Evolutionary conservation across 2,113 vertebrate species (phyloP).

Genomic region (Salvelinus sp.): DNA sequence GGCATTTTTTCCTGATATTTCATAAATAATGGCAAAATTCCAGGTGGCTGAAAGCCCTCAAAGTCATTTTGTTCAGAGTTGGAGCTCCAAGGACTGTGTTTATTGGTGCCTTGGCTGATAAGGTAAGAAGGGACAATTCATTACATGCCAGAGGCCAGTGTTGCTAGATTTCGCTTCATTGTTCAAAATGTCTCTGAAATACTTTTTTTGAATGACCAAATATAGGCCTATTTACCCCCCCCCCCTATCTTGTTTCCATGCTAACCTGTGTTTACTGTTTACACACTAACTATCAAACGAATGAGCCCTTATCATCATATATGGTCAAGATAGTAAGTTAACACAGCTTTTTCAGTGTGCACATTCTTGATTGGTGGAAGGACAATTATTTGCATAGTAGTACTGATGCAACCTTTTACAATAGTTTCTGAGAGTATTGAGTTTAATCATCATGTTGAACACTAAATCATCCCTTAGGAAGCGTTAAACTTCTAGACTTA

Average conservation of each 20-base stretch:
- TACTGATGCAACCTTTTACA: neutral
- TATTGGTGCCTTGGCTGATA: slow-evolving; percentile 11
- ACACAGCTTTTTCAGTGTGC: neutral
- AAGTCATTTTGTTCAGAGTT: slow-evolving; percentile 1
- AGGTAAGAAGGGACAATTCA: slow-evolving; percentile 22
- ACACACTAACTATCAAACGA: no score
- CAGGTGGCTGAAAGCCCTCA: slow-evolving; percentile 26
- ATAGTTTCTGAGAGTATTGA: neutral
- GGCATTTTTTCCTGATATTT: slow-evolving; percentile 18
- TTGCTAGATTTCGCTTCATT: neutral
- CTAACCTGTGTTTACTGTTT: neutral
- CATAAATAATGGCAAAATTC: slow-evolving; percentile 23
- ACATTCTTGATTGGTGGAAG: neutral
- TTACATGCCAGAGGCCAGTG: slow-evolving; percentile 7
- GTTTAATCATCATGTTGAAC: neutral
- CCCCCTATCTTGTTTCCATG: neutral
- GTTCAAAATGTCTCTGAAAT: neutral
- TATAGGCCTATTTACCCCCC: neutral
- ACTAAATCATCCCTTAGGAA: neutral
- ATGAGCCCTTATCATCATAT: no score
- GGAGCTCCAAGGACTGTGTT: neutral
- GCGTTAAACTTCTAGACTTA: neutral
- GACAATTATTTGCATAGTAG: neutral
- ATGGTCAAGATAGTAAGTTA: no score
- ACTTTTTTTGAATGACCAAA: neutral